Evolutionary conservation across 2,888 invertebrate species (phyloP), one percentile per base, ranked within the genome.

Genomic region (Proisotoma minuta): DNA sequence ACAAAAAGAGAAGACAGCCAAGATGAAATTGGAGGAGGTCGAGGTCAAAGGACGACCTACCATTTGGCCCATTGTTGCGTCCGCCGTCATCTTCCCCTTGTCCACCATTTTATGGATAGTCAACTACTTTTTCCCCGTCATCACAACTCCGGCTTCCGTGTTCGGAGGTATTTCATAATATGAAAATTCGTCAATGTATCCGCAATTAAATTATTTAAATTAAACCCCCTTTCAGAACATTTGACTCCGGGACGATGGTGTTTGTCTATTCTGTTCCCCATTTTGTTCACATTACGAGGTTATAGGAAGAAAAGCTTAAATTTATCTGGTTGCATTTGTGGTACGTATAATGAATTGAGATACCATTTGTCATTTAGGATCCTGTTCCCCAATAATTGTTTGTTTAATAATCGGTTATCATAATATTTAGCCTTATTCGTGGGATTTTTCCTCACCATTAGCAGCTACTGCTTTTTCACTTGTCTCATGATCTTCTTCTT

Each of bases 401-500:
- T 22, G 20, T 49, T n/a, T 22, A 48, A 54, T 18, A 47, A 39
- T 18, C n/a, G 18, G 8, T 48, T 20, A 10, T 57, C 53, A n/a
- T 51, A 15, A 10, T 43, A 76, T 76, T 15, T 71, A 83, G 90
- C 87, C 3, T 78, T 87, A 23, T 71, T 86, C 2, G 83, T 91
- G 57, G 91, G 89, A 12, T 87, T 91, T 74, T 78, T 88, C 23
- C 77, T 92, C 43, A 89, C 90, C 1, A 78, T 91, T 26, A 86
- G 89, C 56, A 91, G 84, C 76, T 86, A 87, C 75, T 85, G 87
- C 63, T 92, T 91, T 76, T 78, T 89, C 50, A 82, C 83, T 15
- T 84, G 86, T 67, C 79, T 93, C 29, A 78, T 89, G 18, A 81
- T 84, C 2, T 93, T 93, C 78, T 93, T 92, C 76, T 77, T 91